Conservation (phyloP, 1,140 invertebrate species). For the Aphaenogaster ashmeadi region DNA sequence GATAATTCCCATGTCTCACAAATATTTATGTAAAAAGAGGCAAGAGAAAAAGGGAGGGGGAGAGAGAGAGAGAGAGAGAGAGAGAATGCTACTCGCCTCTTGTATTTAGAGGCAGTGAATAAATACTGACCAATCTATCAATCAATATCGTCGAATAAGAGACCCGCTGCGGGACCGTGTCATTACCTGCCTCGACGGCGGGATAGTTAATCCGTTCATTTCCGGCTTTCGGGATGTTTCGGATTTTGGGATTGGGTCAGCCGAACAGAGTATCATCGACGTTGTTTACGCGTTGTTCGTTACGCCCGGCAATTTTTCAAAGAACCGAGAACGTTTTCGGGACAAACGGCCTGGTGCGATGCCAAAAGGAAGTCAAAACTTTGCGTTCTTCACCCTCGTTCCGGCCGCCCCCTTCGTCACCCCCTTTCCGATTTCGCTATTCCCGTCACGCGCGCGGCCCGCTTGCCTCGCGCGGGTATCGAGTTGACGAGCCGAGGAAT, state of each 20-base stretch:
- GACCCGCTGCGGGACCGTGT: neutral
- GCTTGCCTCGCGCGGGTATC: conserved; percentile 32
- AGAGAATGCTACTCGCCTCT: neutral
- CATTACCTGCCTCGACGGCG: neutral
- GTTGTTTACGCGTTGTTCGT: conserved; percentile 55
- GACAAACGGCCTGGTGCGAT: conserved; percentile 50
- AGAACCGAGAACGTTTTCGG: conserved; percentile 45
- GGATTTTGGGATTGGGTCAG: conserved; percentile 36
- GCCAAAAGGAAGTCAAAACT: conserved; percentile 60
- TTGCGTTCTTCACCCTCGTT: neutral
- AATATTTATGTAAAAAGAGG: neutral
- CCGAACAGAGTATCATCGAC: conserved; percentile 40
- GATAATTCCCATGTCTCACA: neutral
- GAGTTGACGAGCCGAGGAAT: conserved; percentile 51
- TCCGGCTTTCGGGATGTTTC: conserved; percentile 20
- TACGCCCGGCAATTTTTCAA: conserved; percentile 57
- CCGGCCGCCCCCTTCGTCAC: neutral
- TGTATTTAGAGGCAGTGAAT: neutral
- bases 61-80: neutral
- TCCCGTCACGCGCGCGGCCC: conserved; percentile 10
- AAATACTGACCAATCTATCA: neutral
- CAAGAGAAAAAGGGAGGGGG: neutral
- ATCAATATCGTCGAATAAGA: conserved; percentile 10
- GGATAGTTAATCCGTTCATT: conserved; percentile 18
- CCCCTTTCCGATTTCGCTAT: neutral